These are phyloP conservation scores for Brachionichthys hirsutus DNA, from an alignment of 2,113 vertebrate species.

Conservation along the genomic window DNA sequence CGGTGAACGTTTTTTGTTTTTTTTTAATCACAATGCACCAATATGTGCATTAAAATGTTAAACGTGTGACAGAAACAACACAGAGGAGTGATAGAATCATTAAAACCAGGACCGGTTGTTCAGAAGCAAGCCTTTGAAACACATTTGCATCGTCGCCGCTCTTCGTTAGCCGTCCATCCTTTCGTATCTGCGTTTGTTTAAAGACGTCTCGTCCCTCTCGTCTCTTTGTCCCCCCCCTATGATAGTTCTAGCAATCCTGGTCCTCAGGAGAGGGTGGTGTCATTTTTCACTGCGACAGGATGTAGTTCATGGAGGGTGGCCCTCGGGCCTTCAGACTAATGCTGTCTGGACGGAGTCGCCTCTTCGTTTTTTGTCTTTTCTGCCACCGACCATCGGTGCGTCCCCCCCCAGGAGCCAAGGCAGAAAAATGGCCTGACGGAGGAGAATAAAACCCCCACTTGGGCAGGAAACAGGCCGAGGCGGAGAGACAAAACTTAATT, in stretches of 20 bases:
- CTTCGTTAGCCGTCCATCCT: conserved; percentile 12
- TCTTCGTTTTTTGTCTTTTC: conserved; percentile 27
- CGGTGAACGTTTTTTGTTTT: too few species aligned
- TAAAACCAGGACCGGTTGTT: conserved; percentile 8
- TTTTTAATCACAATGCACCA: too few species aligned
- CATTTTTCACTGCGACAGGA: conserved; percentile 76
- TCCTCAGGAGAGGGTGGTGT: conserved; percentile 59
- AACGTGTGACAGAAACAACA: conserved; percentile 3
- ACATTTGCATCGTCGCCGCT: conserved; percentile 7
- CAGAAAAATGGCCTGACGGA: conserved; percentile 51
- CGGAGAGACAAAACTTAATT: conserved; percentile 45
- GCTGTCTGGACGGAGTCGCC: conserved; percentile 58
- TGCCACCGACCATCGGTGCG: conserved; percentile 27
- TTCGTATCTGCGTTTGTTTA: conserved; percentile 28
- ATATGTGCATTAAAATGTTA: too few species aligned
- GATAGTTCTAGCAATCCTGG: conserved; percentile 51
- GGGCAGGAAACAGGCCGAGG: conserved; percentile 15
- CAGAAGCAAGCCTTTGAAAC: conserved; percentile 23
- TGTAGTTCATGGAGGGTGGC: conserved; percentile 62
- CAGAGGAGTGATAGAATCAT: not conserved
- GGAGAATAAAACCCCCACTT: conserved; percentile 38
- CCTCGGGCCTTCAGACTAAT: conserved; percentile 71
- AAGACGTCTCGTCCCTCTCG: too few species aligned
- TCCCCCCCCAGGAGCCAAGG: conserved; percentile 31
- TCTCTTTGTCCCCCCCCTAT: too few species aligned